A percentile compares a stretch with the other conserved stretches of the same genome.
These are phyloP conservation scores for Melanogrammus aeglefinus DNA, from an alignment of 2,797 vertebrate species.

Conservation along the genomic window DNA sequence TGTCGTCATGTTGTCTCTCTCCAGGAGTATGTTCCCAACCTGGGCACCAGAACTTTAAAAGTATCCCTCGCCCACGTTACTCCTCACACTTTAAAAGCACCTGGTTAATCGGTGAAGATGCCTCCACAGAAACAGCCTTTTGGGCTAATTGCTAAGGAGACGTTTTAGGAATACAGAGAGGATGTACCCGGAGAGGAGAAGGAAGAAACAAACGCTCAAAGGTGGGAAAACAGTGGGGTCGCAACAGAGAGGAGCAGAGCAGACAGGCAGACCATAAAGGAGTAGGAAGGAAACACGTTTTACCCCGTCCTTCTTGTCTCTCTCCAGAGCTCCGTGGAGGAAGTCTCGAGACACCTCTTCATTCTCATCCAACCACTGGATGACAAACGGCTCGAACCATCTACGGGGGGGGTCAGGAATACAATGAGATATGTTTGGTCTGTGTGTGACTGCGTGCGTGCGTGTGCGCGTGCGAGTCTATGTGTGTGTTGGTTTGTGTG, in stretches of 20 bases:
- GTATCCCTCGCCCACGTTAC: background rate
- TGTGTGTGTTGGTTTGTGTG: conserved; percentile 9
- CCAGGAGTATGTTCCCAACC: conserved; percentile 13
- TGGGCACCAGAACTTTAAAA: conserved; percentile 17
- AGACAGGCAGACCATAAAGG: conserved; percentile 7
- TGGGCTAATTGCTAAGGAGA: background rate
- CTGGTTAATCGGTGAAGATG: background rate
- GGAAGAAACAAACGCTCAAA: background rate
- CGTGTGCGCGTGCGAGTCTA: background rate
- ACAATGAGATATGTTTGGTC: background rate
- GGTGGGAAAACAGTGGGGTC: background rate
- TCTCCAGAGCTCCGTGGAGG: conserved; percentile 91
- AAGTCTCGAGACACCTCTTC: conserved; percentile 98
- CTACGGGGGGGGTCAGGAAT: conserved; percentile 56
- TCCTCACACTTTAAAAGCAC: background rate
- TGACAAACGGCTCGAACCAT: conserved; percentile 98
- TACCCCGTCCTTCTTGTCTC: conserved; percentile 99
- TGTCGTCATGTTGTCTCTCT: conserved; percentile 40
- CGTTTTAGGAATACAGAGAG: background rate
- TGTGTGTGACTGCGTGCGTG: conserved; percentile 8
- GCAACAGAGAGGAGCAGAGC: background rate
- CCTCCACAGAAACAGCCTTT: background rate
- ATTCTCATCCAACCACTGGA: conserved; percentile 98
- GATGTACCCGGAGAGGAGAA: background rate
- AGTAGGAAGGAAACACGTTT: conserved; percentile 40